A percentile compares a stretch with the other conserved stretches of the same genome.
phyloP scores from a whole-genome alignment of 2,888 invertebrate species.

The Drosophila flavopinicola region DNA sequence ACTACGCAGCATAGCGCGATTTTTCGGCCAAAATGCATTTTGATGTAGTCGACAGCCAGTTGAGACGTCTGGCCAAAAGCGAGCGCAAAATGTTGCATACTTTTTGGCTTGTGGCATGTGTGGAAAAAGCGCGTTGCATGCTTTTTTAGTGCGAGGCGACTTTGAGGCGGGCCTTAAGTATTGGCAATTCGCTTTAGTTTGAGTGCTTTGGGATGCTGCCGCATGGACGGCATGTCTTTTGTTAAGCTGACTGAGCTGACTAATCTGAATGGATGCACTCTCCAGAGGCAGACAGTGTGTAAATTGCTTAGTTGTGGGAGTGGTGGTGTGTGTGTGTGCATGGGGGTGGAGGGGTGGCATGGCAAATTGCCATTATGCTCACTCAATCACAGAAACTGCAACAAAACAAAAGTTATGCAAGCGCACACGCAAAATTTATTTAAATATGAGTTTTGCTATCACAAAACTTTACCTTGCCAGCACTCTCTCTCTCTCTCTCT shows the following conservation, averaged over 20 bases:
- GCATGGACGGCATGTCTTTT: slow-evolving; percentile 31
- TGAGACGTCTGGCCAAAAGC: slow-evolving; percentile 39
- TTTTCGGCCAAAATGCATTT: slow-evolving; percentile 74
- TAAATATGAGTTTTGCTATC: slow-evolving; percentile 64
- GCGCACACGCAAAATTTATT: slow-evolving; percentile 43
- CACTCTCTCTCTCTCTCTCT: neutral
- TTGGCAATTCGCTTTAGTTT: slow-evolving; percentile 40
- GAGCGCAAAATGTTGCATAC: slow-evolving; percentile 33
- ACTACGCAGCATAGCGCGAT: slow-evolving; percentile 42
- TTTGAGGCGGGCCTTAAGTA: slow-evolving; percentile 35
- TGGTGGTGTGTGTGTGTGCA: neutral
- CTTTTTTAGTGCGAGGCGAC: slow-evolving; percentile 30
- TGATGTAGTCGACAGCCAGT: slow-evolving; percentile 65
- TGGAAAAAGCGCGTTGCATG: slow-evolving; percentile 12
- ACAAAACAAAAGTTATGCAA: slow-evolving; percentile 64
- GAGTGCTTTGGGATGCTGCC: slow-evolving; percentile 26
- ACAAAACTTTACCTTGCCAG: slow-evolving; percentile 52
- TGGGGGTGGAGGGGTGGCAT: slow-evolving; percentile 3
- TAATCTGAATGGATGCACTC: slow-evolving; percentile 64
- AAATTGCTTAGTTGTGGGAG: neutral
- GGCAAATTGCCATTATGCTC: slow-evolving; percentile 58
- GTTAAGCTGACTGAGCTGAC: slow-evolving; percentile 47
- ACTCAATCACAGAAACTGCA: slow-evolving; percentile 58
- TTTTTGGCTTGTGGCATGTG: slow-evolving; percentile 23
- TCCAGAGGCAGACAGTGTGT: slow-evolving; percentile 13